Conservation (phyloP, 2,888 invertebrate genomes). For the Incurvaria masculella region DNA sequence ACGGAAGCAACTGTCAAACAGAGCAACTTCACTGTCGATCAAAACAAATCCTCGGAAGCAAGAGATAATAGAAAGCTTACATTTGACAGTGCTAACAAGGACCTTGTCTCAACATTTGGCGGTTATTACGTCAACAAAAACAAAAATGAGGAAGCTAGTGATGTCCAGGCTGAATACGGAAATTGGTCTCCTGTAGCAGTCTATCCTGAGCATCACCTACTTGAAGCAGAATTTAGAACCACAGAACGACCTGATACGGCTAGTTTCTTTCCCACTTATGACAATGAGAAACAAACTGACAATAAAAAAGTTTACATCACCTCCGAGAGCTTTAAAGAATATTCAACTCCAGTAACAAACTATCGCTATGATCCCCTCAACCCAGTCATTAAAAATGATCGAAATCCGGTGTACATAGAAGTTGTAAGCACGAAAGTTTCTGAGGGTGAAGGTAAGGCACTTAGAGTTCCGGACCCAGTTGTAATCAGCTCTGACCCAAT, state of each 20-base stretch:
- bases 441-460: conserved; percentile 42
- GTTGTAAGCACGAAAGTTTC: conserved; percentile 49
- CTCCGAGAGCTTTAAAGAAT: conserved; percentile 42
- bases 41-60: conserved; percentile 38
- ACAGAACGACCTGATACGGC: conserved; percentile 39
- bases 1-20: conserved; percentile 22
- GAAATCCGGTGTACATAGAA: conserved; percentile 55
- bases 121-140: conserved; percentile 42
- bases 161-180: conserved; percentile 49
- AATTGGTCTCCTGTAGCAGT: conserved; percentile 54
- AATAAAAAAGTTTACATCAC: conserved; percentile 50
- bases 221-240: conserved; percentile 41
- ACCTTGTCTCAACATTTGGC: conserved; percentile 47
- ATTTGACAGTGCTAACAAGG: conserved; percentile 35
- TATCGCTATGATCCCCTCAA: conserved; percentile 49
- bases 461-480: conserved; percentile 65
- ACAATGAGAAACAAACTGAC: conserved; percentile 41
- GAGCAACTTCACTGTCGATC: conserved; percentile 27
- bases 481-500: conserved; percentile 64
- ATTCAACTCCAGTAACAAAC: conserved; percentile 41
- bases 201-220: conserved; percentile 47
- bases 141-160: conserved; percentile 41
- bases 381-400: conserved; percentile 50
- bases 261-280: conserved; percentile 46
- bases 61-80: conserved; percentile 47